Conservation (phyloP, 2,888 invertebrate genomes). For the Melanargia galathea region DNA sequence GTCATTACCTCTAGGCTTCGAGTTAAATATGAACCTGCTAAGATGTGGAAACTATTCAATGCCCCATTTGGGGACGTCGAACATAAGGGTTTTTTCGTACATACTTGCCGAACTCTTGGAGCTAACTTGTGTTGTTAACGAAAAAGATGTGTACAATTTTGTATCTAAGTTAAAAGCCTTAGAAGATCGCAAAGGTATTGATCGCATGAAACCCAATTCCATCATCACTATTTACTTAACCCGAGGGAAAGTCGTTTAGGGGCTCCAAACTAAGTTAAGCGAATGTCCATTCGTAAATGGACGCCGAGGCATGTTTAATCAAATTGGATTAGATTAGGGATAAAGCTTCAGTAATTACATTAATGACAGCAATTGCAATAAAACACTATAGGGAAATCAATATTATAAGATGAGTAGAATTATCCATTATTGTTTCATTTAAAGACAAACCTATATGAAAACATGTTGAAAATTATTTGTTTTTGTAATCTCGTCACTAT, state of each 20-base stretch:
- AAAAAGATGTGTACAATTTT: background rate
- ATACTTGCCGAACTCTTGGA: background rate
- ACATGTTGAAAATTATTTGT: no score
- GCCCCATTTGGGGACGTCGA: background rate
- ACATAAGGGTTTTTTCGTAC: background rate
- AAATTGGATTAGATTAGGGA: slow-evolving; percentile 3
- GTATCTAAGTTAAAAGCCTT: slow-evolving; percentile 9
- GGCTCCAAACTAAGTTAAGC: slow-evolving; percentile 1
- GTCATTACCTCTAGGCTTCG: background rate
- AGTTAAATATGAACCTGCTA: background rate
- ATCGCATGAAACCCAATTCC: slow-evolving; percentile 7
- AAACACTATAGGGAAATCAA: background rate
- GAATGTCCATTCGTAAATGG: background rate
- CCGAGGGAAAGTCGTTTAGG: slow-evolving; percentile 14
- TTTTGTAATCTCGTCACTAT: no score
- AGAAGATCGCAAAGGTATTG: slow-evolving; percentile 13
- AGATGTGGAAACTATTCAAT: background rate
- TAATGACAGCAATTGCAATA: slow-evolving; percentile 2
- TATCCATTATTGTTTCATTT: no score
- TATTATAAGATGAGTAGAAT: no score
- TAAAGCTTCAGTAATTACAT: slow-evolving; percentile 12
- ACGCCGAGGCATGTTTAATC: background rate
- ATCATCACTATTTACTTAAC: slow-evolving; percentile 14
- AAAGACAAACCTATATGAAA: no score
- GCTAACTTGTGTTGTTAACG: background rate